Evolutionary conservation across 2,113 vertebrate genomes (phyloP).

Genomic region (Poeciliopsis retropinna): DNA sequence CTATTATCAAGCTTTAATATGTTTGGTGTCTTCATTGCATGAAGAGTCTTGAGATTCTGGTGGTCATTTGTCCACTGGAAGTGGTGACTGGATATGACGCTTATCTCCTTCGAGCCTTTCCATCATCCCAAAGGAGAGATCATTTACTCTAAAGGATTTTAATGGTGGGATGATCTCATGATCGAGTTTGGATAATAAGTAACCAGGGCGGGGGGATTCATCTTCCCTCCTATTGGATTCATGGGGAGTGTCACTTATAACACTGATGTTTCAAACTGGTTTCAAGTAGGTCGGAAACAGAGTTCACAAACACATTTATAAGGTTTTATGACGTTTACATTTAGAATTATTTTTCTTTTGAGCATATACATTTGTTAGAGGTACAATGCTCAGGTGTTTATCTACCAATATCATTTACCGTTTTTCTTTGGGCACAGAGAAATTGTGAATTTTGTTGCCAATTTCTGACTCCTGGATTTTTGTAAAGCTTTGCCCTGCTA

Average conservation of each 20-base stretch:
- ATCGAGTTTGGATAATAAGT: conserved; percentile 38
- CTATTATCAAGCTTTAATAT: conserved; percentile 35
- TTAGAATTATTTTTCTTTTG: no score
- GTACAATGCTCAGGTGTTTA: no score
- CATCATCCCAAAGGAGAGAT: conserved; percentile 66
- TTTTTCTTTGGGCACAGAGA: no score
- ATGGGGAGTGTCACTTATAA: neutral
- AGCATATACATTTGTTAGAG: no score
- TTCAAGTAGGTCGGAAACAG: neutral
- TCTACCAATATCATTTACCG: no score
- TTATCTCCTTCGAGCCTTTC: conserved; percentile 36
- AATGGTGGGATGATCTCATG: conserved; percentile 70
- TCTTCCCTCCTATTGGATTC: conserved; percentile 1
- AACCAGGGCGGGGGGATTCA: conserved; percentile 7
- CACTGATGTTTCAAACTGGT: neutral
- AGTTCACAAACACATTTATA: neutral
- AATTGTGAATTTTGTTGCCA: no score
- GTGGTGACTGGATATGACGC: conserved; percentile 48
- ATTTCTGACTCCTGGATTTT: neutral
- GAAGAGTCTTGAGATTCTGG: conserved; percentile 20
- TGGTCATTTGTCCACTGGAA: conserved; percentile 54
- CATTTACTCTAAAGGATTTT: conserved; percentile 50
- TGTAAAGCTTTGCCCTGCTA: neutral
- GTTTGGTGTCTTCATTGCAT: conserved; percentile 14
- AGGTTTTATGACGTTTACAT: neutral